A percentile compares a stretch with the other conserved stretches of the same genome.
Evolutionary conservation across 2,113 vertebrate genomes (phyloP).

Genomic region (Platysteira castanea): DNA sequence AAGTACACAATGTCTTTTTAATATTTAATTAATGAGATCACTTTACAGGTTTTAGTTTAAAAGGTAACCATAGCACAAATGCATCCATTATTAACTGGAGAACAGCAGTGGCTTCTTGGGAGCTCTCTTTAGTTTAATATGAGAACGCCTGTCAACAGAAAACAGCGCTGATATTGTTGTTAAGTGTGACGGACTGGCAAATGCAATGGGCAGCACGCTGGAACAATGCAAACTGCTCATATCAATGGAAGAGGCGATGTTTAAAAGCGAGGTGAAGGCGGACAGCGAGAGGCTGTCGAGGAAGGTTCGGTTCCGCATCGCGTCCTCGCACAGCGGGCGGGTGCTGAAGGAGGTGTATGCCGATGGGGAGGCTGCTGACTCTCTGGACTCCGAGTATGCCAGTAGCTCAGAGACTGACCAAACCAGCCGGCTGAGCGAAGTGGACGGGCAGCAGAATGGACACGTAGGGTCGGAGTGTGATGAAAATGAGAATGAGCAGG

Average conservation of each 20-base stretch:
- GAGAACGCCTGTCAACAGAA: conserved; percentile 61
- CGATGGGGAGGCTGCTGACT: conserved; percentile 81
- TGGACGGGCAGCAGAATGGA: conserved; percentile 74
- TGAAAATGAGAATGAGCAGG: conserved; percentile 80
- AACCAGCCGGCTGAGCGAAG: conserved; percentile 81
- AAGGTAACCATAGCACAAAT: conserved; percentile 87
- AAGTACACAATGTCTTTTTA: conserved; percentile 72
- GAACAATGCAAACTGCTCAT: conserved; percentile 77
- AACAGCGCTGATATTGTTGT: conserved; percentile 34
- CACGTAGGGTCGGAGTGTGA: conserved; percentile 80
- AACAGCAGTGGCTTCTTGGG: conserved; percentile 69
- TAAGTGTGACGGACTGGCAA: conserved; percentile 58
- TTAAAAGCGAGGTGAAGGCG: conserved; percentile 61
- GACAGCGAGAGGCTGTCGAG: conserved; percentile 76
- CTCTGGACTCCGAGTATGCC: conserved; percentile 89
- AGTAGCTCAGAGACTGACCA: conserved; percentile 85
- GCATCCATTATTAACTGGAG: conserved; percentile 89
- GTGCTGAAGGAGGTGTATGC: conserved; percentile 93
- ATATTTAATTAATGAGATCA: conserved; percentile 84
- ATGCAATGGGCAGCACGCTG: neutral
- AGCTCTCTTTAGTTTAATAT: conserved; percentile 63
- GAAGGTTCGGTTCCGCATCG: conserved; percentile 92
- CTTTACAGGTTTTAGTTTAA: conserved; percentile 89
- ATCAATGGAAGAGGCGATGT: conserved; percentile 71
- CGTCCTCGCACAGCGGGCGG: conserved; percentile 90